These are phyloP conservation scores for Cephonodes hylas DNA, from an alignment of 2,888 invertebrate genomes.

Conservation along the genomic window DNA sequence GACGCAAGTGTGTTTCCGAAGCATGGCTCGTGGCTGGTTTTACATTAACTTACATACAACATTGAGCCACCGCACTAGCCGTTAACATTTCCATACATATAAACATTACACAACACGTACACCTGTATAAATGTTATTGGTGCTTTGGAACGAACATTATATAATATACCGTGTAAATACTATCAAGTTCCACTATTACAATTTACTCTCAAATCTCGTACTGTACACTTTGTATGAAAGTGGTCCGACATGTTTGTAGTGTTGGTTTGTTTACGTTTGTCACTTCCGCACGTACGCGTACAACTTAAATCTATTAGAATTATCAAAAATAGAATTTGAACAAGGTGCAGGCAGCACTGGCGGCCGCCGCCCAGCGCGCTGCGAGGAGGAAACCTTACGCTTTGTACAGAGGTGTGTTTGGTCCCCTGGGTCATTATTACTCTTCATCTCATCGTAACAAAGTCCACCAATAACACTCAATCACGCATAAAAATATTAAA, in stretches of 20 bases:
- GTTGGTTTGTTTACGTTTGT: neutral
- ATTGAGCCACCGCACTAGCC: conserved; percentile 56
- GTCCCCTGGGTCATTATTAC: conserved; percentile 38
- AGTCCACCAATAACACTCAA: conserved; percentile 39
- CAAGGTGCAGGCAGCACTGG: neutral
- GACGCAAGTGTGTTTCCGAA: conserved; percentile 36
- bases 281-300: neutral
- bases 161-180: neutral
- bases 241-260: neutral
- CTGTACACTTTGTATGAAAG: neutral
- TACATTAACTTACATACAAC: conserved; percentile 45
- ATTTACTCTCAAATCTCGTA: neutral
- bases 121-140: conserved; percentile 26
- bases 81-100: conserved; percentile 36
- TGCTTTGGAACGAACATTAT: conserved; percentile 40
- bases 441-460: conserved; percentile 28
- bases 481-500: conserved; percentile 32
- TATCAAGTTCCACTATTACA: neutral
- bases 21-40: conserved; percentile 42
- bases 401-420: conserved; percentile 44
- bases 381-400: conserved; percentile 7
- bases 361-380: no score
- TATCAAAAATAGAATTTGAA: conserved; percentile 9
- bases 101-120: conserved; percentile 41
- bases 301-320: conserved; percentile 7